phyloP scores from a whole-genome alignment of 2,888 invertebrate species.

The Nephrotoma guestfalica region DNA sequence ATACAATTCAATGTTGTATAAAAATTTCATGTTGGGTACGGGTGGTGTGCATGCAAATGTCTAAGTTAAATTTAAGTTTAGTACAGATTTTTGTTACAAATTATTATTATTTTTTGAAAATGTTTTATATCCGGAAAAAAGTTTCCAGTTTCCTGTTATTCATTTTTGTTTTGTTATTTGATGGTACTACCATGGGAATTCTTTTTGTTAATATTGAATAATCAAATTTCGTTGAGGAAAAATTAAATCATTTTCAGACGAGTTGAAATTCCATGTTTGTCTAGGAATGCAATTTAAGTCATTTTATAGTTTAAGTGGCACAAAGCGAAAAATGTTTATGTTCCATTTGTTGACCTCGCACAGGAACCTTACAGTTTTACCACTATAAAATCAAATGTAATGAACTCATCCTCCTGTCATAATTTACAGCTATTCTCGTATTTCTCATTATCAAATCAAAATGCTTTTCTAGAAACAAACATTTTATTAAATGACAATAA shows the following conservation, averaged over 20 bases:
- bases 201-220: neutral
- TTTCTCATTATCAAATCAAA: neutral
- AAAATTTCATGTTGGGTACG: neutral
- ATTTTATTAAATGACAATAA: neutral
- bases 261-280: neutral
- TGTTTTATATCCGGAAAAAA: neutral
- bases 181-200: neutral
- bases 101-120: neutral
- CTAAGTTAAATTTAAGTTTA: neutral
- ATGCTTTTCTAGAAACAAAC: neutral
- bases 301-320: neutral
- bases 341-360: neutral
- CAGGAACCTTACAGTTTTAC: no score
- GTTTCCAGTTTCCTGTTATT: neutral
- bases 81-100: neutral
- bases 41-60: neutral
- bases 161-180: neutral
- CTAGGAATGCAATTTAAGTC: neutral
- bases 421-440: neutral
- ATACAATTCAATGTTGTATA: neutral
- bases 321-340: neutral
- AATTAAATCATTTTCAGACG: neutral
- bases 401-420: no score
- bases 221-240: neutral
- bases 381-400: no score